These are phyloP conservation scores for Macquaria australasica DNA, from an alignment of 2,113 vertebrate genomes.

Conservation along the genomic window DNA sequence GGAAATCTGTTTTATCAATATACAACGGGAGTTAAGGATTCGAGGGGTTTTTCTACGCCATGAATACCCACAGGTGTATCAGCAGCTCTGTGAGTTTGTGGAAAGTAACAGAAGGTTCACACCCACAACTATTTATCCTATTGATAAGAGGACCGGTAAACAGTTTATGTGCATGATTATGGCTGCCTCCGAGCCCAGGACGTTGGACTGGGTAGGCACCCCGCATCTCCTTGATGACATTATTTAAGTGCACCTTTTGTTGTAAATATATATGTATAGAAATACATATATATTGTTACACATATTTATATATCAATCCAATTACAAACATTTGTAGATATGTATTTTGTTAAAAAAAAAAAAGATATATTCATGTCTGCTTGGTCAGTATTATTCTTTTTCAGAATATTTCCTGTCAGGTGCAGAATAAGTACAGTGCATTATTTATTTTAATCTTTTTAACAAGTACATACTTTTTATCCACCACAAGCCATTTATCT, in stretches of 20 bases:
- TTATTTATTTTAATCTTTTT: slow-evolving; percentile 65
- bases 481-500: slow-evolving; percentile 78
- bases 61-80: slow-evolving; percentile 94
- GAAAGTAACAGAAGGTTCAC: slow-evolving; percentile 96
- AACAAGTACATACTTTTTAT: slow-evolving; percentile 62
- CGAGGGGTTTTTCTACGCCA: slow-evolving; percentile 97
- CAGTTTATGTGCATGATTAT: slow-evolving; percentile 99
- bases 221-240: slow-evolving; percentile 97
- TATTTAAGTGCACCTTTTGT: slow-evolving; percentile 88
- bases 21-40: slow-evolving; percentile 95
- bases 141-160: slow-evolving; percentile 96
- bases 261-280: slow-evolving; percentile 79
- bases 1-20: slow-evolving; percentile 97
- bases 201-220: slow-evolving; percentile 97
- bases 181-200: slow-evolving; percentile 97
- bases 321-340: slow-evolving; percentile 84
- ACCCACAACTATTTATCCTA: slow-evolving; percentile 97
- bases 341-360: slow-evolving; percentile 80
- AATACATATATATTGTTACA: slow-evolving; percentile 82
- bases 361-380: slow-evolving; percentile 68
- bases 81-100: slow-evolving; percentile 97
- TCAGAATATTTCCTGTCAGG: slow-evolving; percentile 77
- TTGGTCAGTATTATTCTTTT: slow-evolving; percentile 80
- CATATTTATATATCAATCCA: slow-evolving; percentile 81
- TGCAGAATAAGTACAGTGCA: slow-evolving; percentile 63